Evolutionary conservation across 2,888 invertebrate species (phyloP), one percentile per base, ranked within the genome.

Genomic region (Tinea trinotella): DNA sequence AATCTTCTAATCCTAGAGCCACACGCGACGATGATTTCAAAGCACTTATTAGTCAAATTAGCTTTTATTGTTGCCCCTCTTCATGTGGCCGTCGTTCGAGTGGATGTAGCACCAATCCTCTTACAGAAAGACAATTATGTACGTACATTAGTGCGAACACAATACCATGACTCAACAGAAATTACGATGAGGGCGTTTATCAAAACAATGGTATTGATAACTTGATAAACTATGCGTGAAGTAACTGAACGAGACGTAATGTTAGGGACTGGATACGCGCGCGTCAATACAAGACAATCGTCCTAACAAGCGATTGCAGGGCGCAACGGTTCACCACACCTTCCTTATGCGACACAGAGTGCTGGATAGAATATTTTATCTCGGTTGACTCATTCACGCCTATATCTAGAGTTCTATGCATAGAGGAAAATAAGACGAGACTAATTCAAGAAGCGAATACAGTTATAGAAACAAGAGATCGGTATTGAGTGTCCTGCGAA

Each of bases 141-240:
- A 66, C 67, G 65, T 62, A 71, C 64, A 70, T 71, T 71, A 69
- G 67, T 35, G 24, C 72, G 64, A 62, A 68, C 71, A 83, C 84
- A 81, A 82, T 81, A 70, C 78, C 70, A 76, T 85, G 85, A 84
- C 75, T 85, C 85, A 85, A 70, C 84, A 74, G 66, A 81, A 80
- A 81, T 79, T 76, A 76, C 76, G 69, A 65, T 68, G 65, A 66
- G 66, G 67, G 76, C 78, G 78, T 83, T 78, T 82, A 85, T 84
- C 81, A 83, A 85, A 84, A 85, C 85, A 85, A 85, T 85, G 77
- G 83, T 82, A 79, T 80, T 82, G 84, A 85, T 85, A 85, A 84
- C 81, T 84, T 85, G 80, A 85, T 85, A 81, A 77, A 81, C 72
- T 71, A 35, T 20, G 55, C 56, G 64, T 76, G 44, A 54, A 24